Evolutionary conservation across 2,113 vertebrate species (phyloP).

Genomic region (Callionymus lyra): DNA sequence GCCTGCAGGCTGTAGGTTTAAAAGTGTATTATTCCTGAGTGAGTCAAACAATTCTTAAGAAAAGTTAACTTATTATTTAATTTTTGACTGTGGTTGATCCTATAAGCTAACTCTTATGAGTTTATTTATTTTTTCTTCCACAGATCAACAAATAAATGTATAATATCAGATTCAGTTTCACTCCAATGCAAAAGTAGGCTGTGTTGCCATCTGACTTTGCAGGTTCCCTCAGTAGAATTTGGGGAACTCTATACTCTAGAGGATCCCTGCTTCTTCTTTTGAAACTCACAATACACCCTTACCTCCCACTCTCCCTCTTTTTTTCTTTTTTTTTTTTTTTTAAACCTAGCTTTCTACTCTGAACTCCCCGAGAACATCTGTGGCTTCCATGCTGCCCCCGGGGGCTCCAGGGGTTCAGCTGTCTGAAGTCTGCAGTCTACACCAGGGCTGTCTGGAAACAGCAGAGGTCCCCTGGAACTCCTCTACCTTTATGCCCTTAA

Average conservation of each 20-base stretch:
- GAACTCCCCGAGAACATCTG: slow-evolving; percentile 65
- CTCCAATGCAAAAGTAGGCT: slow-evolving; percentile 40
- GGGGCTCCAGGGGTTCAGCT: slow-evolving; percentile 58
- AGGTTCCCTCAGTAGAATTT: slow-evolving; percentile 30
- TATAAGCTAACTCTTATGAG: too few relatives aligned
- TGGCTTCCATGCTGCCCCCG: slow-evolving; percentile 59
- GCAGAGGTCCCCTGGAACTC: slow-evolving; percentile 51
- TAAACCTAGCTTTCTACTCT: slow-evolving; percentile 37
- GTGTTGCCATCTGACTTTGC: slow-evolving; percentile 17
- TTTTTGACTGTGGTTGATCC: not conserved
- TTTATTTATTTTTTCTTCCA: too few relatives aligned
- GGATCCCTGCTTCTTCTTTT: slow-evolving; percentile 46
- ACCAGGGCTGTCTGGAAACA: slow-evolving; percentile 62
- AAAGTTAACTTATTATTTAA: not conserved
- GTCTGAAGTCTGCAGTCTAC: slow-evolving; percentile 62
- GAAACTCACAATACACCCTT: slow-evolving; percentile 48
- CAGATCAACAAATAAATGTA: not conserved
- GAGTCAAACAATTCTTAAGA: too few relatives aligned
- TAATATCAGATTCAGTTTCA: slow-evolving; percentile 16
- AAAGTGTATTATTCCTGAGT: too few relatives aligned
- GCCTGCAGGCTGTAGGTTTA: too few relatives aligned
- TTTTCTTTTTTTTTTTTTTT: too few relatives aligned
- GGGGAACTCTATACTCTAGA: slow-evolving; percentile 37
- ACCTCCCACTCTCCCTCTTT: slow-evolving; percentile 49
- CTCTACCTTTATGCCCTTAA: slow-evolving; percentile 58